Evolutionary conservation across 92 coral and sea anemone genomes (phyloP).

Genomic region (Epizoanthus stellaris): DNA sequence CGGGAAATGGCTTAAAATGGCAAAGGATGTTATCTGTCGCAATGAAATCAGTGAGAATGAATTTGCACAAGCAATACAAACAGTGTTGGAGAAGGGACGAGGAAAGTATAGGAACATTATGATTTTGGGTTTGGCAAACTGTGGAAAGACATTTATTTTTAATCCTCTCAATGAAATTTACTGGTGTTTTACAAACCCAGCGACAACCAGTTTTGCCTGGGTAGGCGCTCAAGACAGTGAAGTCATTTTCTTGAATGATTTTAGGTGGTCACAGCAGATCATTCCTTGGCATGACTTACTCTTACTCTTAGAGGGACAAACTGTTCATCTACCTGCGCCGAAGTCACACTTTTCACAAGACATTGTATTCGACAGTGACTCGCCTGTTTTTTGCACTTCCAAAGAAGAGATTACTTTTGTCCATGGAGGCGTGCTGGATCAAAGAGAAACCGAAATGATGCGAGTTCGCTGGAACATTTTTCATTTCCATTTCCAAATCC

Average conservation of each 20-base stretch:
- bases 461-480: too few relatives aligned
- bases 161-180: slow-evolving; percentile 52
- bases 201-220: slow-evolving; percentile 62
- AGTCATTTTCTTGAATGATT: slow-evolving; percentile 52
- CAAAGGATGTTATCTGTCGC: neutral
- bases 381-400: too few relatives aligned
- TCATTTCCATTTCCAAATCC: too few relatives aligned
- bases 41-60: neutral
- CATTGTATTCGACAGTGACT: too few relatives aligned
- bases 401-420: too few relatives aligned
- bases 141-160: slow-evolving; percentile 64
- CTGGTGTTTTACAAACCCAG: slow-evolving; percentile 56
- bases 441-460: too few relatives aligned
- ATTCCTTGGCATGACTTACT: too few relatives aligned
- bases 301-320: too few relatives aligned
- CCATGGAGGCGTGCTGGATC: too few relatives aligned
- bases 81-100: slow-evolving; percentile 24
- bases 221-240: slow-evolving; percentile 49
- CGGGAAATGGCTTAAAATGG: neutral
- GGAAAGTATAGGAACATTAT: slow-evolving; percentile 57
- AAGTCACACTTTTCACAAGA: too few relatives aligned
- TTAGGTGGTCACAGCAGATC: slow-evolving; percentile 48
- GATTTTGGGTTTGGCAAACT: slow-evolving; percentile 51
- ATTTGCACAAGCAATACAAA: neutral
- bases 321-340: too few relatives aligned